Base-by-base conservation (phyloP, 2,888 invertebrate genomes). In the Synanthedon vespiformis region DNA sequence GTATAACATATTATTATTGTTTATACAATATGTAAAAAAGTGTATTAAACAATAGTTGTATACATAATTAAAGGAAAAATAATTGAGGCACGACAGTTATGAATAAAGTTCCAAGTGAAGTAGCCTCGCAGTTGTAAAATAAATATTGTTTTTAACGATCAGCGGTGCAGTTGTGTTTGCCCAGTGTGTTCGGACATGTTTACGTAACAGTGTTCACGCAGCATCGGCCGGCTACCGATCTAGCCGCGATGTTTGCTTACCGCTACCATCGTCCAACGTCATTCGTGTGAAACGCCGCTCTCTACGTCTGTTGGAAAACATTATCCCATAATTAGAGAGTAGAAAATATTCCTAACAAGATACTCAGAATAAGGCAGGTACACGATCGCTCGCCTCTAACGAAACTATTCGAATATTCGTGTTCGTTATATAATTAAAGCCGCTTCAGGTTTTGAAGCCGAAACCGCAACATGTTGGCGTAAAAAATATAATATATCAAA, bases 121-220 rank as follows among this genome's bases (percentile, higher is more conserved):
- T 50, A 50, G 66, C 64, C 63, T 65, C 63, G 62, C 71, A 67
- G 76, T 74, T 72, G 70, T 70, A 69, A 71, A 77, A 80, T 73
- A 82, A 87, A 84, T 85, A 87, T 87, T 86, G 77, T 86, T 81
- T 79, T 75, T 77, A 81, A 74, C 76, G 86, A 86, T 85, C 82
- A 85, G 80, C 77, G 77, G 80, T 77, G 77, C 74, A 70, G 76
- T 68, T 69, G 67, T 81, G 80, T 85, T 81, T 83, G 80, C 70
- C 71, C 63, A 57, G 58, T 60, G 58, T 62, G 66, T 66, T 22
- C 58, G 60, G 60, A 65, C 66, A 64, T 69, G 67, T 69, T 69
- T 68, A 68, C 82, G 83, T 81, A 85, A 83, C 81, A 81, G 80
- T 79, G 78, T 74, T 70, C 68, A 57, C 60, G 59, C 53, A 55